Conservation (phyloP, 2,888 invertebrate genomes). For the Odontomyia ornata region DNA sequence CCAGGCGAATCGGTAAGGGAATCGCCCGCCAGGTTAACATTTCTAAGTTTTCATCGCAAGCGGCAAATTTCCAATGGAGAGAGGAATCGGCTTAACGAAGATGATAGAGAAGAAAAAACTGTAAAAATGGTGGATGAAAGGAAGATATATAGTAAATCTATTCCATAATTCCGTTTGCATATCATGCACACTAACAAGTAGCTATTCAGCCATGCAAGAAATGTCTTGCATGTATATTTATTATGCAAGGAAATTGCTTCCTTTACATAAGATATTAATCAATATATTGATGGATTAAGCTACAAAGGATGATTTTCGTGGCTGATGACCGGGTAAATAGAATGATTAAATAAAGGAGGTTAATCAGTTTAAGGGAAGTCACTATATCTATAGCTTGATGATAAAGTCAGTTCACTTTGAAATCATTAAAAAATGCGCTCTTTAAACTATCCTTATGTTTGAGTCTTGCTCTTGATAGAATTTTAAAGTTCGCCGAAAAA, state of each 20-base stretch:
- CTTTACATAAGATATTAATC: background rate
- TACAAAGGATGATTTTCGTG: background rate
- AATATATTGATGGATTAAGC: background rate
- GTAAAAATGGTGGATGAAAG: background rate
- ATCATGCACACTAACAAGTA: background rate
- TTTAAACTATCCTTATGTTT: too few species aligned
- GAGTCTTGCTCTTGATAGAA: too few species aligned
- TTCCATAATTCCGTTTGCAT: conserved; percentile 27
- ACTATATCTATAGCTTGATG: too few species aligned
- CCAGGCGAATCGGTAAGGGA: too few species aligned
- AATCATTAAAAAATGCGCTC: too few species aligned
- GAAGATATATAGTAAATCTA: background rate
- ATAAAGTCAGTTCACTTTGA: too few species aligned
- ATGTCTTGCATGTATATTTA: background rate
- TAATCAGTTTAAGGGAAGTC: too few species aligned
- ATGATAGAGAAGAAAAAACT: background rate
- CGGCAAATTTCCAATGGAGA: conserved; percentile 1
- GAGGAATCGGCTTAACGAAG: background rate
- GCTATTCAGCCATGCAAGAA: conserved; percentile 9
- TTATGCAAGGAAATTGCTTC: background rate
- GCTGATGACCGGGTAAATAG: too few species aligned
- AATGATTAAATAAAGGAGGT: too few species aligned
- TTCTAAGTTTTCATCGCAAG: background rate
- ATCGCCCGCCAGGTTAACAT: background rate
- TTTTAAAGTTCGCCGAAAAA: too few species aligned